Evolutionary conservation across 2,113 vertebrate species (phyloP), one percentile per base, ranked within the genome.

Genomic region (Patagioenas fasciata): DNA sequence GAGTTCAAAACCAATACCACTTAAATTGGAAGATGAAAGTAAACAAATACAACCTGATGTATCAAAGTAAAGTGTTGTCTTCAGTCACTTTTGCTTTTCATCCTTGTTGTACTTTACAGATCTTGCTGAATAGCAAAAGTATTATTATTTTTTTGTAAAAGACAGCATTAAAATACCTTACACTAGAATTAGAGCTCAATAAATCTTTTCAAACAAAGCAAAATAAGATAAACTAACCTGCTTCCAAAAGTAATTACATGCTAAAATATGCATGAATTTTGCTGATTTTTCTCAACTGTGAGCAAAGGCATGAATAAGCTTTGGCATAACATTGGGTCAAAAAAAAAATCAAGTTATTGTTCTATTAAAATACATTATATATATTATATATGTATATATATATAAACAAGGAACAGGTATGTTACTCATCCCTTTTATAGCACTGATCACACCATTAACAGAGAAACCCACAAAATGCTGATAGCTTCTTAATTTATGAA

Each of bases 21-120:
- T 75, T 91, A 87, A 89, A 89, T 25, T n/a, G 14, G 36, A 89
- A 92, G 70, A 82, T 75, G 44, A 91, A 96, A 92, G 47, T 66
- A 92, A 87, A 58, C 16, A 95, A 79, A 72, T 44, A 65, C 13
- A 87, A 82, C 16, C n/a, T 89, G 54, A 70, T 60, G 51, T 44
- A 88, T 86, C 42, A 91, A 96, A 89, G 44, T 29, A n/a, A 54
- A 93, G 5, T 48, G 32, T n/a, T 75, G 29, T 75, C 70, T 86
- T 88, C 48, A 58, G 29, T 53, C 1, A 2, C 3, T 74, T 86
- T 77, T 92, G 12, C 15, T 73, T 88, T 93, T 78, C 28, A 54
- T 58, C 57, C 24, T 67, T 73, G 48, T 62, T 80, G 56, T 13
- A 26, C 6, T 73, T 81, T 58, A 61, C 2, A 60, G 44, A 85